phyloP scores from a whole-genome alignment of 2,113 vertebrate genomes.

The Archilochus colubris region DNA sequence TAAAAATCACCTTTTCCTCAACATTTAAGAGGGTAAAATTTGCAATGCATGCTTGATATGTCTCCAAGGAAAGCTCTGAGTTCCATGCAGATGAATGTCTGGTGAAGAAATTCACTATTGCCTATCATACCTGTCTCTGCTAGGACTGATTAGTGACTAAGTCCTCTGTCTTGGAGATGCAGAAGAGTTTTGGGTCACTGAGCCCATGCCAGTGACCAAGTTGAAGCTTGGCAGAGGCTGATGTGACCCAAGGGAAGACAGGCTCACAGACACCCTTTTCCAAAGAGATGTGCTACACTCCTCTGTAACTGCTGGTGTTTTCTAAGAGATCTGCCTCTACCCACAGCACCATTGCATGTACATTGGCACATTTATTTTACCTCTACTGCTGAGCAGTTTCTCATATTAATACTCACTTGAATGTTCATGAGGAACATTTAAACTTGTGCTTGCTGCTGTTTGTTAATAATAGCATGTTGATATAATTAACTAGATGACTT shows the following conservation, averaged over 20 bases:
- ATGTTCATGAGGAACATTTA: not conserved
- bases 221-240: not conserved
- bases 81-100: not conserved
- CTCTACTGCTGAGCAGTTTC: not conserved
- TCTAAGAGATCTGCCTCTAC: not conserved
- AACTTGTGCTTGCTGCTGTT: not conserved
- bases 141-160: not conserved
- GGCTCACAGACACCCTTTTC: not conserved
- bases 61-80: not conserved
- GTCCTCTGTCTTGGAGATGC: not conserved
- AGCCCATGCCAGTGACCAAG: not conserved
- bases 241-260: not conserved
- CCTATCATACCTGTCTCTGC: not conserved
- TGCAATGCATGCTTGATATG: not conserved
- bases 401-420: not conserved
- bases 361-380: not conserved
- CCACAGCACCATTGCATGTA: accelerated
- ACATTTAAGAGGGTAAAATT: not conserved
- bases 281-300: accelerated
- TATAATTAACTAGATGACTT: not conserved
- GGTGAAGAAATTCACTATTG: not conserved
- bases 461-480: not conserved
- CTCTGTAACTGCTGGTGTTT: not conserved
- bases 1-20: not conserved
- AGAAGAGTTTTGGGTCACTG: not conserved